phyloP scores from a whole-genome alignment of 2,113 vertebrate species.

The Lophochroa leadbeateri region DNA sequence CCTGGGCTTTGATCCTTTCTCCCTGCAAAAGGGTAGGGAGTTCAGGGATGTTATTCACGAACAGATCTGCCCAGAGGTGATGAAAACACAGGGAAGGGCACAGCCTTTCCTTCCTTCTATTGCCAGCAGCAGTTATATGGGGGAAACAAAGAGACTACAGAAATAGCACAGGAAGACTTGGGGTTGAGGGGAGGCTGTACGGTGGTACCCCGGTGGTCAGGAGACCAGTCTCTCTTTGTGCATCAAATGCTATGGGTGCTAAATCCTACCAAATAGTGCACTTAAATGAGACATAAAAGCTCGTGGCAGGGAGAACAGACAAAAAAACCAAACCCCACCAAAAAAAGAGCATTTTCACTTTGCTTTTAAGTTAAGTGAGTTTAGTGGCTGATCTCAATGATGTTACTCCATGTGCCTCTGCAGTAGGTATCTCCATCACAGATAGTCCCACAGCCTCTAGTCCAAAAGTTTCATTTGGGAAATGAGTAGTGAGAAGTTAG shows the following conservation, averaged over 20 bases:
- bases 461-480: background rate
- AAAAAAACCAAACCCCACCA: background rate
- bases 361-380: background rate
- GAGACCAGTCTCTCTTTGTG: background rate
- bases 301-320: too few species aligned
- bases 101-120: background rate
- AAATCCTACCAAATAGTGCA: background rate
- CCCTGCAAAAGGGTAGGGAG: background rate
- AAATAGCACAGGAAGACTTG: background rate
- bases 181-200: background rate
- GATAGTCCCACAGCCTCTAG: background rate
- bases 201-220: background rate
- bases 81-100: background rate
- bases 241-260: accelerated
- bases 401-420: background rate
- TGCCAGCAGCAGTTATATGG: background rate
- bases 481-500: background rate
- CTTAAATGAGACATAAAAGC: background rate
- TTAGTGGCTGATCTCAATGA: background rate
- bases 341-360: background rate
- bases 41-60: background rate
- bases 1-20: background rate
- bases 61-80: background rate
- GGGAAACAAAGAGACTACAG: background rate
- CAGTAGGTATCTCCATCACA: background rate